Conservation (phyloP, 2,113 vertebrate species). For the Microcebus jonahi region DNA sequence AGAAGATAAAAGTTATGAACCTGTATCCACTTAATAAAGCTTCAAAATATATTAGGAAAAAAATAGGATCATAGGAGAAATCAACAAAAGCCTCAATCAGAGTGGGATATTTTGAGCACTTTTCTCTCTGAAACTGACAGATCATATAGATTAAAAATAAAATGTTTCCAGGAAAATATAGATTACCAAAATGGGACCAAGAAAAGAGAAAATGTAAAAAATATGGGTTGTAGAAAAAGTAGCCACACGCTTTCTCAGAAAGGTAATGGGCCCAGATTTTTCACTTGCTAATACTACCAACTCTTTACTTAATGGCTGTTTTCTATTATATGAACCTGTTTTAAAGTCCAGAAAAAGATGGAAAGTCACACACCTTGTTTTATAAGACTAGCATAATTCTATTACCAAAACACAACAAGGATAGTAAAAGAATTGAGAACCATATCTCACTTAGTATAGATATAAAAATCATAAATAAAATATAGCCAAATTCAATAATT, state of each 20-base stretch:
- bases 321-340: neutral
- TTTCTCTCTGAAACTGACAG: neutral
- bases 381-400: neutral
- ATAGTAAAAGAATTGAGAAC: neutral
- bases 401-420: neutral
- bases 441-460: neutral
- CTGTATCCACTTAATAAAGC: neutral
- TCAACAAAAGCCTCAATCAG: neutral
- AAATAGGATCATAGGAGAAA: neutral
- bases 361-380: neutral
- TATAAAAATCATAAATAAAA: neutral
- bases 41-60: constrained; percentile 25
- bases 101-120: constrained; percentile 7
- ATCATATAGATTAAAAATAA: neutral
- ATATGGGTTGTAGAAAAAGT: neutral
- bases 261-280: neutral
- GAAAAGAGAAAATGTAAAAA: neutral
- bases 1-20: neutral
- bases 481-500: neutral
- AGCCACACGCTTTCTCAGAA: neutral
- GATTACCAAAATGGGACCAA: neutral
- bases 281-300: neutral
- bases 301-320: neutral
- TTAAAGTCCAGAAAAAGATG: neutral
- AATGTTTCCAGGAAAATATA: neutral